Evolutionary conservation across 2,888 invertebrate species (phyloP), one percentile per base, ranked within the genome.

Genomic region (Microctonus aethiopoides): DNA sequence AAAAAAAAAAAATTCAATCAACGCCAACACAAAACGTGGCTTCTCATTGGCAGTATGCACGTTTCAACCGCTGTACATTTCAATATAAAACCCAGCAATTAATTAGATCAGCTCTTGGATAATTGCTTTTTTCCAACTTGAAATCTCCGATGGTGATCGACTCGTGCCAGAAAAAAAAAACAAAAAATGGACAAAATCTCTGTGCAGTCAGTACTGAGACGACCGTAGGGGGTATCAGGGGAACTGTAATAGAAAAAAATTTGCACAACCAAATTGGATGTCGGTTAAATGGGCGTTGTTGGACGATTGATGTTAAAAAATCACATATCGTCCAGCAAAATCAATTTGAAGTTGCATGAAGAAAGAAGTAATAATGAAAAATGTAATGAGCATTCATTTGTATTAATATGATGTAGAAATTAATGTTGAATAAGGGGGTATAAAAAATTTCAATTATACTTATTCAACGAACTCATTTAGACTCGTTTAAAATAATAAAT

Each of bases 221-320:
- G 29, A 70, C 60, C 41, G 61, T 67, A 26, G 52, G 60, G 65
- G 16, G n/a, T 20, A 13, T 22, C 34, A 32, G n/a, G 46, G 54
- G 54, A 57, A 72, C 46, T 59, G 68, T 74, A 73, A 73, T 74
- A 74, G 72, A 75, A 77, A 74, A 76, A 74, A 75, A 75, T 71
- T 68, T 72, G 70, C 72, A 67, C 70, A 65, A 68, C 68, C 57
- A 79, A 79, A 78, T 78, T 76, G 74, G 74, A 79, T 74, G 74
- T 75, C 72, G 73, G 70, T 73, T 75, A 76, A 78, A 78, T 76
- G 75, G 72, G 70, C 71, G 74, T 70, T 65, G 71, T 69, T 60
- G 73, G 69, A 70, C 72, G 73, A 67, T 71, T 72, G 74, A 75
- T 71, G 74, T 75, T 72, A 75, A 77, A 76, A 75, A 78, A 78